A percentile compares a stretch with the other conserved stretches of the same genome.
These are phyloP conservation scores for Pachydiplax longipennis DNA, from an alignment of 2,888 invertebrate genomes.

Conservation along the genomic window DNA sequence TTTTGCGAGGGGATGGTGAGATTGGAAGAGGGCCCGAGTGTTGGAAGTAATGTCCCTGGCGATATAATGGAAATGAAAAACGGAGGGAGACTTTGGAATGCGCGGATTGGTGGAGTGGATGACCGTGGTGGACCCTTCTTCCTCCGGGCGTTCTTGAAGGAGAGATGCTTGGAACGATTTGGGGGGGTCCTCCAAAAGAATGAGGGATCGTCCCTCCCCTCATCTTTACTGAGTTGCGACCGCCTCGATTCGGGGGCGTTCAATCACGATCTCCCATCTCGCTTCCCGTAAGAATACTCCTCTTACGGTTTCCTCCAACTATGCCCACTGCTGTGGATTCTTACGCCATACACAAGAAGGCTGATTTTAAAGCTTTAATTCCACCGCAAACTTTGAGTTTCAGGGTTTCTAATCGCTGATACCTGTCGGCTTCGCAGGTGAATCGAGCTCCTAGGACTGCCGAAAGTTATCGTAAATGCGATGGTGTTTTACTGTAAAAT, in stretches of 20 bases:
- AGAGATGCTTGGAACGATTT: not conserved
- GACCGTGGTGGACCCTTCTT: not conserved
- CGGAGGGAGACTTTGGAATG: not conserved
- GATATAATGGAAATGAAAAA: slow-evolving; percentile 31
- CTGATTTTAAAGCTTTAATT: too few species aligned
- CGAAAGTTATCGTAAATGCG: too few species aligned
- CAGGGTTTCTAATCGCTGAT: too few species aligned
- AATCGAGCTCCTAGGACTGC: too few species aligned
- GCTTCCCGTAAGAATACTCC: too few species aligned
- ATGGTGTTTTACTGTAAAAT: too few species aligned
- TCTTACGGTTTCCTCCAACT: too few species aligned
- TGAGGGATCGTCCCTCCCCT: not conserved
- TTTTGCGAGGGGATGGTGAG: not conserved
- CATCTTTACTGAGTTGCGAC: not conserved
- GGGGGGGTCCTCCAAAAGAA: not conserved
- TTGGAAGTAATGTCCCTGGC: not conserved
- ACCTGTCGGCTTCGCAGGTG: too few species aligned
- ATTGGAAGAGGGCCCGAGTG: not conserved
- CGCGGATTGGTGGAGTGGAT: not conserved
- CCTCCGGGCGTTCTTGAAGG: not conserved
- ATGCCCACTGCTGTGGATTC: too few species aligned
- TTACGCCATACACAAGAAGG: too few species aligned
- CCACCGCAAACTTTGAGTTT: too few species aligned
- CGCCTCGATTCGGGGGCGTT: not conserved
- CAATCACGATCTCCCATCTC: too few species aligned